phyloP scores from a whole-genome alignment of 2,888 invertebrate species.

The Serripes groenlandicus region DNA sequence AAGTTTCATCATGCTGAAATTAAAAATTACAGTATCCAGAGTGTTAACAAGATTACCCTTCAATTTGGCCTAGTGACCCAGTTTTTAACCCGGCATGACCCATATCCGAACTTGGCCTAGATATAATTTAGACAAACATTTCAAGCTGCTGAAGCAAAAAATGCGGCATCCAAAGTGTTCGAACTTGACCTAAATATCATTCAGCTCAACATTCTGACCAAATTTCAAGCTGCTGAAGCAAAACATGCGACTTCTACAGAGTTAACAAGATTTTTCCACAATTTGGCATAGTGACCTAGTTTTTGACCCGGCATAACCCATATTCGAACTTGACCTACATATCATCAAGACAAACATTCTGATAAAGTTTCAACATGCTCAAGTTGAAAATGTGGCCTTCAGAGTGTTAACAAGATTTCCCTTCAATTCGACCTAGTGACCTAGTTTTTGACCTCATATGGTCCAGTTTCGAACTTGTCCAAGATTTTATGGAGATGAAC shows the following conservation, averaged over 20 bases:
- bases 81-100: background rate
- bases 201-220: background rate
- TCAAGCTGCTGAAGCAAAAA: background rate
- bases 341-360: background rate
- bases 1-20: background rate
- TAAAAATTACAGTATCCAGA: background rate
- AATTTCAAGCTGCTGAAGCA: background rate
- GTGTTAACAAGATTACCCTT: background rate
- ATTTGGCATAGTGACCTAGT: background rate
- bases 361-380: background rate
- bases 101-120: background rate
- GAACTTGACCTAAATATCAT: background rate
- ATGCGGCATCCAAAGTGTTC: background rate
- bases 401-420: background rate
- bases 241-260: background rate
- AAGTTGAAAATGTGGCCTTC: background rate
- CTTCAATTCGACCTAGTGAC: background rate
- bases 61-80: background rate
- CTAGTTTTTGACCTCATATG: background rate
- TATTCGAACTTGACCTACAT: background rate
- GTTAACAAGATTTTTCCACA: background rate
- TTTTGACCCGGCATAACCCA: background rate
- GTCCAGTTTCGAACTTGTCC: background rate
- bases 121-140: background rate
- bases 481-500: background rate